Evolutionary conservation across 2,113 vertebrate genomes (phyloP), one percentile per base, ranked within the genome.

Genomic region (Beaufortia kweichowensis): DNA sequence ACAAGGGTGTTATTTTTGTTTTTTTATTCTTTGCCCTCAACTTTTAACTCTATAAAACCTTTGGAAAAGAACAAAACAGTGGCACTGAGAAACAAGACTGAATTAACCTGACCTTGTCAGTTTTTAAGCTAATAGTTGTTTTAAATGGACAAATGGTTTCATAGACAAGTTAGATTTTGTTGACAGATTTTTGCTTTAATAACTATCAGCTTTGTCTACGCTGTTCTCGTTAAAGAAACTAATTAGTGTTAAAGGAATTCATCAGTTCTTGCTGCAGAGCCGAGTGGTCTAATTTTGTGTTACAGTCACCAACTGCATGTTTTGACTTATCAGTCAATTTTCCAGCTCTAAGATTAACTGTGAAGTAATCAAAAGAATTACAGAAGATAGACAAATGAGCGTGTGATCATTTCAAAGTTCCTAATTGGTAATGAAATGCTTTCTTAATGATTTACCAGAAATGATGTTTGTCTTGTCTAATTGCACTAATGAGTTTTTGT

Each of bases 201-300:
- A 31, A 46, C 39, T 24, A 11, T 73, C 57, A 31, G 24, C 70
- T 46, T 61, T 73, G 12, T 61, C 24, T 62, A 39, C 57, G 14
- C 71, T 39, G 59, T 29, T 53, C 39, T 53, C 24, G 61, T 69
- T 69, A 61, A 21, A 23, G 39, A 61, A 57, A 31, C 71, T 4
- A 60, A 61, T 77, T 61, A 50, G 48, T 64, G 39, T 19, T 62
- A 23, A 26, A 53, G 65, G n/a, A 70, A 48, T 43, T 28, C 11
- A 24, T 28, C 31, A 53, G 39, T 39, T 26, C 50, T 53, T 7
- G 2, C 12, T 17, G 14, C 15, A 41, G 29, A 72, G 46, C n/a
- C 28, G 59, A 29, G 59, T 65, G 77, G 48, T 39, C 39, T 41
- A 50, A 41, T 33, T 69, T n/a, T 50, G 55, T 19, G 24, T 24